phyloP scores from a whole-genome alignment of 2,888 invertebrate genomes.

The Mythimna ferrago region DNA sequence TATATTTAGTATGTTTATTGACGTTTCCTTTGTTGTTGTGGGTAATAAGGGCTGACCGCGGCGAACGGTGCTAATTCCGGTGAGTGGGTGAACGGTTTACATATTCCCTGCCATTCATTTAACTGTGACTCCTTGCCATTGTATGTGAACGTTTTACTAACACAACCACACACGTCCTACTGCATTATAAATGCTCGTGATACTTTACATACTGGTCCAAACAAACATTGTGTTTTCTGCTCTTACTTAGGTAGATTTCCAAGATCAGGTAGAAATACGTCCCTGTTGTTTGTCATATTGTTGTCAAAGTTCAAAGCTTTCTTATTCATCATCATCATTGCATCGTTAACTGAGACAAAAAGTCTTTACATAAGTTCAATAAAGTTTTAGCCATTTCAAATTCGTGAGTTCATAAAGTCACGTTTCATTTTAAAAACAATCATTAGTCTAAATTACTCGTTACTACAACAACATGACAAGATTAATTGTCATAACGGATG shows the following conservation, averaged over 20 bases:
- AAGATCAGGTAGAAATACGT: background rate
- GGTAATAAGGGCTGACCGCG: constrained; percentile 85
- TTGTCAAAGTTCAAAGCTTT: constrained; percentile 29
- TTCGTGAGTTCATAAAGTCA: constrained; percentile 48
- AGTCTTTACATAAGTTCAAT: constrained; percentile 14
- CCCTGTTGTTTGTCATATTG: background rate
- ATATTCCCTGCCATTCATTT: constrained; percentile 73
- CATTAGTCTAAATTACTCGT: constrained; percentile 22
- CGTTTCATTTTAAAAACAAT: constrained; percentile 41
- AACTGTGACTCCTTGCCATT: constrained; percentile 67
- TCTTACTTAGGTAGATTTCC: background rate
- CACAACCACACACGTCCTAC: constrained; percentile 55
- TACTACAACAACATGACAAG: constrained; percentile 31
- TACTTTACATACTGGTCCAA: constrained; percentile 33
- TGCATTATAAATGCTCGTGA: constrained; percentile 41
- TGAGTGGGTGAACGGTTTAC: constrained; percentile 85
- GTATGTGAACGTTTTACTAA: constrained; percentile 76
- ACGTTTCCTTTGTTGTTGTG: constrained; percentile 82
- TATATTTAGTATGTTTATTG: constrained; percentile 73
- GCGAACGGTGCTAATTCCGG: constrained; percentile 82
- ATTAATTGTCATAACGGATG: constrained; percentile 29
- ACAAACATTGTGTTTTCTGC: constrained; percentile 17
- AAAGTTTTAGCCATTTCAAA: constrained; percentile 9
- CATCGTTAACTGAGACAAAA: constrained; percentile 7
- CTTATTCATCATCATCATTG: constrained; percentile 16